Percentiles rank a stretch among this genome's conserved stretches.
phyloP scores from a whole-genome alignment of 2,888 invertebrate genomes.

The Drosophila borealis region DNA sequence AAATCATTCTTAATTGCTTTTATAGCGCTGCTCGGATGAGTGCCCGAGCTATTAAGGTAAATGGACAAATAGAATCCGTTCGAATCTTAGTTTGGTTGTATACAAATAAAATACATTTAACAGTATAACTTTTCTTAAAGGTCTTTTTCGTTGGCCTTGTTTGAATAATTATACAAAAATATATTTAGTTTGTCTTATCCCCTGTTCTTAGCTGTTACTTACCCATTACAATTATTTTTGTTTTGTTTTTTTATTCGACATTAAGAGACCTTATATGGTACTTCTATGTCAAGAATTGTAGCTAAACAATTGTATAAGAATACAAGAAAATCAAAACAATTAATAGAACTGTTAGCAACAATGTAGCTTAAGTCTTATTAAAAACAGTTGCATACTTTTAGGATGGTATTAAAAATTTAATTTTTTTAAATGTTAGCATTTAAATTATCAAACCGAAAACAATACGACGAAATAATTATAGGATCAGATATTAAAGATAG shows the following conservation, averaged over 20 bases:
- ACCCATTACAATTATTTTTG: not conserved
- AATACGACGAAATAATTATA: too few species aligned
- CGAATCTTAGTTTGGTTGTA: too few species aligned
- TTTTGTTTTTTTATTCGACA: not conserved
- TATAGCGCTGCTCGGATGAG: not conserved
- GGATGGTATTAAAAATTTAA: not conserved
- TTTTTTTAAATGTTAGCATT: not conserved
- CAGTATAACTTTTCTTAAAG: too few species aligned
- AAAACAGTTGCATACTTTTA: constrained; percentile 29
- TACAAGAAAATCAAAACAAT: not conserved
- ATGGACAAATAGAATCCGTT: not conserved
- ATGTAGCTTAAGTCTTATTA: constrained; percentile 11
- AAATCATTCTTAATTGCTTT: constrained; percentile 17
- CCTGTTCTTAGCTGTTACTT: too few species aligned
- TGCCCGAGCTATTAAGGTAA: not conserved
- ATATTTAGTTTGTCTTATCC: not conserved
- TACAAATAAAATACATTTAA: too few species aligned
- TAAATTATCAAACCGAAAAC: too few species aligned
- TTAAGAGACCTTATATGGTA: not conserved
- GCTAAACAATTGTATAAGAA: constrained; percentile 4
- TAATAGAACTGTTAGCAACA: constrained; percentile 8
- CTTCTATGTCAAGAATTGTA: not conserved
- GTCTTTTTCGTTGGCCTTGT: too few species aligned
- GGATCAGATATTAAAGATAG: too few species aligned
- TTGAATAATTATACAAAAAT: too few species aligned